These are phyloP conservation scores for Nerophis ophidion DNA, from an alignment of 2,113 vertebrate species.

Conservation along the genomic window DNA sequence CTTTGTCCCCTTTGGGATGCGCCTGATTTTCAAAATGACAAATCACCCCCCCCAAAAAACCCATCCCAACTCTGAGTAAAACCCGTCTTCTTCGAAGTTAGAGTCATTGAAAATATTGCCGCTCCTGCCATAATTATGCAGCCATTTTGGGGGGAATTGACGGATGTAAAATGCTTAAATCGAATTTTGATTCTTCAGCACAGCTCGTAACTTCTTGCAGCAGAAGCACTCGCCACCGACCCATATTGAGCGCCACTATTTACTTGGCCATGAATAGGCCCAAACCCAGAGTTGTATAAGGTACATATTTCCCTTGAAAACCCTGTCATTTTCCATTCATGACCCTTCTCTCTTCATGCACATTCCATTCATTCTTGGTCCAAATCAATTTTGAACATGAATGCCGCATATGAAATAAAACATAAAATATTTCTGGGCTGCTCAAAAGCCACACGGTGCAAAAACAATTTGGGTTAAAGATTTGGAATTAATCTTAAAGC, in stretches of 20 bases:
- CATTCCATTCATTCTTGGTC: slow-evolving; percentile 55
- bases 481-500: slow-evolving; percentile 12
- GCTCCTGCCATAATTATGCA: slow-evolving; percentile 40
- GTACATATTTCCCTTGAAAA: slow-evolving; percentile 7
- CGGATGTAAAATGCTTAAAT: slow-evolving; percentile 44
- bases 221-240: slow-evolving; percentile 25
- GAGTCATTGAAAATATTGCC: neutral
- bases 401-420: slow-evolving; percentile 50
- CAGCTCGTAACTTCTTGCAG: slow-evolving; percentile 42
- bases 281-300: slow-evolving; percentile 34
- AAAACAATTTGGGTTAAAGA: slow-evolving; percentile 21
- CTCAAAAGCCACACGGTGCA: neutral
- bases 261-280: slow-evolving; percentile 37
- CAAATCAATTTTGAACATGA: slow-evolving; percentile 57
- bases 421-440: slow-evolving; percentile 12
- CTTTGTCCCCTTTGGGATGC: too few species aligned
- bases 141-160: slow-evolving; percentile 20
- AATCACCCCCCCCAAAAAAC: too few species aligned
- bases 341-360: slow-evolving; percentile 59
- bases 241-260: slow-evolving; percentile 35
- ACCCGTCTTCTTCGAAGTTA: too few species aligned
- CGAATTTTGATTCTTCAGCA: slow-evolving; percentile 45
- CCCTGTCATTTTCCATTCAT: slow-evolving; percentile 33
- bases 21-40: too few species aligned
- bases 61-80: too few species aligned